A percentile compares a stretch with the other conserved stretches of the same genome.
Conservation (phyloP, 1,140 invertebrate genomes). For the Papilio aristodemus region DNA sequence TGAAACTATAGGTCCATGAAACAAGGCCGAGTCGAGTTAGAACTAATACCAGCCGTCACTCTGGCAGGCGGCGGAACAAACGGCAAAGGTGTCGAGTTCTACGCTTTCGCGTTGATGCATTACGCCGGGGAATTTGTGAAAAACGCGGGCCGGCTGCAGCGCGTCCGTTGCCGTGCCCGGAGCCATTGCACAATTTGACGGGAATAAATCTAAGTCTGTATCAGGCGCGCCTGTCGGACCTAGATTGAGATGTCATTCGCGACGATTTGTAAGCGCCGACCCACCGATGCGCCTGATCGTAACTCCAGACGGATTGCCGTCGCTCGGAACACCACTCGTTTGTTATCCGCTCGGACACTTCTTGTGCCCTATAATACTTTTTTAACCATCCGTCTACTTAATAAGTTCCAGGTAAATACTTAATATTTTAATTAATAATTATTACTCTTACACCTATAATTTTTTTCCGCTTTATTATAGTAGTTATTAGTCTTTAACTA, state of each 20-base stretch:
- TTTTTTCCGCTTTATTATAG: too few species aligned
- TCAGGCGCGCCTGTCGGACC: constrained; percentile 28
- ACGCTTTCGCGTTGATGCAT: constrained; percentile 25
- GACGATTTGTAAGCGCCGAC: constrained; percentile 39
- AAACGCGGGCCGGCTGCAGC: constrained; percentile 15
- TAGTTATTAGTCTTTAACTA: too few species aligned
- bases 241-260: constrained; percentile 41
- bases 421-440: too few species aligned
- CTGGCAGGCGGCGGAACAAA: constrained; percentile 24
- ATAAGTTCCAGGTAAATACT: too few species aligned
- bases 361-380: not conserved
- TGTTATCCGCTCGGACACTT: constrained; percentile 7
- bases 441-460: too few species aligned
- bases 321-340: not conserved
- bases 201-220: constrained; percentile 31
- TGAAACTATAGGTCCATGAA: constrained; percentile 22
- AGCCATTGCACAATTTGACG: constrained; percentile 33
- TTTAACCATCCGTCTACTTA: not conserved
- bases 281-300: constrained; percentile 33
- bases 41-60: constrained; percentile 27
- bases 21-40: constrained; percentile 7
- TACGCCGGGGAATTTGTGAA: constrained; percentile 23
- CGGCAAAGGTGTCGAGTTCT: constrained; percentile 31
- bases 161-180: not conserved
- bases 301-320: constrained; percentile 30